Conservation (phyloP, 2,888 invertebrate species). For the Phasia obesa region DNA sequence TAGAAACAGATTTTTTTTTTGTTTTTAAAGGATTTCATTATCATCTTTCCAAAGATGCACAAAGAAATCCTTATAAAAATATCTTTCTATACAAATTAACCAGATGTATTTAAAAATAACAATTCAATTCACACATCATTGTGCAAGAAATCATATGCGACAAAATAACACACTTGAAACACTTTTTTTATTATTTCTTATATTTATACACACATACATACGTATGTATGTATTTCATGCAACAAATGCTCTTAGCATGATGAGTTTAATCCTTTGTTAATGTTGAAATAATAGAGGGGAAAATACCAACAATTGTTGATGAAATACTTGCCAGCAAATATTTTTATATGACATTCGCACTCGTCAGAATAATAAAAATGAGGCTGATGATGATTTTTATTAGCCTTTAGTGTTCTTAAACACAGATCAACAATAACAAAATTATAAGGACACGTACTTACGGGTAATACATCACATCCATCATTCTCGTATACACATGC, state of each 20-base stretch:
- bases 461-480: conserved; percentile 3
- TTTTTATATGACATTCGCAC: conserved; percentile 58
- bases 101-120: conserved; percentile 5
- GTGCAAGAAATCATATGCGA: conserved; percentile 12
- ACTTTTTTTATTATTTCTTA: neutral
- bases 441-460: conserved; percentile 1
- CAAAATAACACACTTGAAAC: conserved; percentile 30
- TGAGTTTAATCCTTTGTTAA: conserved; percentile 9
- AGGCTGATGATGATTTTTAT: conserved; percentile 42
- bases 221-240: neutral
- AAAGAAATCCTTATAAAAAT: neutral
- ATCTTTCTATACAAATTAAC: conserved; percentile 24
- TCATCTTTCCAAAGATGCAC: too few species aligned
- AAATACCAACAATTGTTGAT: conserved; percentile 18
- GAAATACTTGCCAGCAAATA: conserved; percentile 20
- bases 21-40: too few species aligned
- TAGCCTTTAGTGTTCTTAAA: conserved; percentile 33
- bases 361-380: conserved; percentile 18
- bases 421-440: neutral
- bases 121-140: neutral
- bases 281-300: neutral
- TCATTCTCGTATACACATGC: conserved; percentile 10
- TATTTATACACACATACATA: neutral
- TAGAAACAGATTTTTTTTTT: too few species aligned
- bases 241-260: conserved; percentile 22